Base-by-base conservation (phyloP, 2,797 vertebrate genomes). In the Scyliorhinus canicula region DNA sequence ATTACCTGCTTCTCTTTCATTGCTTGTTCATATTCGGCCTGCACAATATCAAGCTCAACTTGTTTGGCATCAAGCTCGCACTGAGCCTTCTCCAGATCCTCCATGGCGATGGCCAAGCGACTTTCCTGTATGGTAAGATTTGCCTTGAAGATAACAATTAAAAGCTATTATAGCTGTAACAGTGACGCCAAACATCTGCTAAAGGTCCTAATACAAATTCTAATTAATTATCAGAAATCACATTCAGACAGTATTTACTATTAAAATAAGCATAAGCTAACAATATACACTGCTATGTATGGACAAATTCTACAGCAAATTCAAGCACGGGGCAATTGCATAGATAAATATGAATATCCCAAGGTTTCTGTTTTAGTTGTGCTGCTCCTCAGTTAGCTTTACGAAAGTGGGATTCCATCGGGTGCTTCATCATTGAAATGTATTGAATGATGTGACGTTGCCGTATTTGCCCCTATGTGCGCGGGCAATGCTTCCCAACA, bases 1-100 rank as follows among this genome's bases (percentile, higher is more conserved):
- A 35, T 44, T 26, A 99, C 99, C 99, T 99, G 98, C 97, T 99
- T 99, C 96, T 99, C 98, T 93, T 95, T 97, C 97, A 98, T 97
- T 19, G 98, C 99, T 95, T 98, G 98, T 95, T 99, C 98, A 52
- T 99, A 99, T 85, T 98, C 98, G 0, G 96, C 97, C 97, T 98
- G 98, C 0, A 99, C 98, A 96, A 98, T 96, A 88, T 99, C 98
- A 86, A 99, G 97, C 96, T 99, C 98, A 0, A 98, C 97, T 96
- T 99, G 98, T 95, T 99, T 99, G 77, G 97, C 98, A 52, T 98
- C 98, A 96, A 99, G 96, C 96, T 99, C 98, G 0, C 98, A 98
- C 96, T 99, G 98, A 95, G 99, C 98, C 96, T 97, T 98, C 96
- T 98, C 97, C 95, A 99, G 97, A 96, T 99, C 98, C 40, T 96